Percentiles rank a stretch among this genome's conserved stretches.
Evolutionary conservation across 2,888 invertebrate genomes (phyloP).

Genomic region (Himalopsyche tibetana): DNA sequence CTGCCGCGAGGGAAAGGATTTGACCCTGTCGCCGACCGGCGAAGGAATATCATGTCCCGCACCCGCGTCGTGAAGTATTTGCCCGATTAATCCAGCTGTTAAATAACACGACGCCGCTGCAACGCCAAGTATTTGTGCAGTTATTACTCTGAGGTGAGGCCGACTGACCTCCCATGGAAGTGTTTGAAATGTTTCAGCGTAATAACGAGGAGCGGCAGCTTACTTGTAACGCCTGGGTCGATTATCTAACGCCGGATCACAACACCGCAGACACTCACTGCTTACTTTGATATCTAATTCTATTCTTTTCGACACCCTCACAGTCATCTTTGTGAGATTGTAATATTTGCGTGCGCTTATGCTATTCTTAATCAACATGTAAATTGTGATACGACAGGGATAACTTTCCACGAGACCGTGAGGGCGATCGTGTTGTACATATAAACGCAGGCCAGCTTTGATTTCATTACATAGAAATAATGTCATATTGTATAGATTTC

Average conservation of each 20-base stretch:
- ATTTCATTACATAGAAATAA: not conserved
- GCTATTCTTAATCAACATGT: slow-evolving; percentile 11
- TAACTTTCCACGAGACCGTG: not conserved
- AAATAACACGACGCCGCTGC: not conserved
- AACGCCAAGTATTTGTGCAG: not conserved
- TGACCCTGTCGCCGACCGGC: not conserved
- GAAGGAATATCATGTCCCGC: not conserved
- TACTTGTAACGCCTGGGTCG: slow-evolving; percentile 46
- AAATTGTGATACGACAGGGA: not conserved
- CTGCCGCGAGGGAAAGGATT: slow-evolving; percentile 9
- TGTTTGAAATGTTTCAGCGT: slow-evolving; percentile 65
- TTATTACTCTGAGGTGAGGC: not conserved
- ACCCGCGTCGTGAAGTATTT: slow-evolving; percentile 26
- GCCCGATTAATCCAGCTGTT: slow-evolving; percentile 38
- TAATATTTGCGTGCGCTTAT: slow-evolving; percentile 48
- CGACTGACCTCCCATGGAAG: slow-evolving; percentile 51
- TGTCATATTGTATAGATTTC: slow-evolving; percentile 58
- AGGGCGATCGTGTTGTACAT: slow-evolving; percentile 39
- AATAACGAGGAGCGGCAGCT: slow-evolving; percentile 54
- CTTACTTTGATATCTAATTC: slow-evolving; percentile 50
- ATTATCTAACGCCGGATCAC: slow-evolving; percentile 55
- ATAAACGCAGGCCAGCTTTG: slow-evolving; percentile 36
- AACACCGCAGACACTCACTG: slow-evolving; percentile 60
- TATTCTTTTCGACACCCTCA: slow-evolving; percentile 8
- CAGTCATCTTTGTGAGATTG: slow-evolving; percentile 10